Evolutionary conservation across 2,113 vertebrate genomes (phyloP).

Genomic region (Rousettus leschenaultii): DNA sequence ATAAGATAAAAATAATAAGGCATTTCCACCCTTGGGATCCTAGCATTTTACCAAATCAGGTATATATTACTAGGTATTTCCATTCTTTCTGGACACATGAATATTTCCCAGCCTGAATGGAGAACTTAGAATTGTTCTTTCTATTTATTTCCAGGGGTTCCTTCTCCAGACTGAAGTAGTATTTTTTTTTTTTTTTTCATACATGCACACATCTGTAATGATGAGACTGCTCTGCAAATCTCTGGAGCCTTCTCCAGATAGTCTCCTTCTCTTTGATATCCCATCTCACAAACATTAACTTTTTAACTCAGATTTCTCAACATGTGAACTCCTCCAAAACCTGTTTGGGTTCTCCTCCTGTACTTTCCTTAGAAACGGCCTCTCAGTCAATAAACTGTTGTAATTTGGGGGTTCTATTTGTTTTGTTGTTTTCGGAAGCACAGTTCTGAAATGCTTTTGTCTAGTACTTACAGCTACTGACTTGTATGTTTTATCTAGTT

Average conservation of each 20-base stretch:
- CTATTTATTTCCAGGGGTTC: neutral
- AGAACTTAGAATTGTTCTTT: neutral
- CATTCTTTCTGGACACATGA: neutral
- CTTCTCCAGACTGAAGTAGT: neutral
- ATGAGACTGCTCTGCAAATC: neutral
- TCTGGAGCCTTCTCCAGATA: neutral
- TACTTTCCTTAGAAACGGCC: neutral
- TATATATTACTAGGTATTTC: neutral
- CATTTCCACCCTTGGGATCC: neutral
- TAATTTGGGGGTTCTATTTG: neutral
- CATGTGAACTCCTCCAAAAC: neutral
- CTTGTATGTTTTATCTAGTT: neutral
- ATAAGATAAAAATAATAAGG: neutral
- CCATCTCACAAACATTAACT: neutral
- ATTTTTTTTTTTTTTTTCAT: neutral
- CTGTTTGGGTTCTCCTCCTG: neutral
- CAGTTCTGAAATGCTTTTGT: neutral
- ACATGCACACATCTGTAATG: neutral
- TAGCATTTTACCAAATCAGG: neutral
- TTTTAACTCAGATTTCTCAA: neutral
- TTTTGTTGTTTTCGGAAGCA: neutral
- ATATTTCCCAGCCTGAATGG: neutral
- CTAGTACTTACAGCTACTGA: neutral
- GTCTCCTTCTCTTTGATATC: neutral
- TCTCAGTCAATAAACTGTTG: neutral